Percentiles rank a stretch among this genome's conserved stretches.
phyloP scores from a whole-genome alignment of 92 coral and sea anemone genomes.

The Porites cylindrica region DNA sequence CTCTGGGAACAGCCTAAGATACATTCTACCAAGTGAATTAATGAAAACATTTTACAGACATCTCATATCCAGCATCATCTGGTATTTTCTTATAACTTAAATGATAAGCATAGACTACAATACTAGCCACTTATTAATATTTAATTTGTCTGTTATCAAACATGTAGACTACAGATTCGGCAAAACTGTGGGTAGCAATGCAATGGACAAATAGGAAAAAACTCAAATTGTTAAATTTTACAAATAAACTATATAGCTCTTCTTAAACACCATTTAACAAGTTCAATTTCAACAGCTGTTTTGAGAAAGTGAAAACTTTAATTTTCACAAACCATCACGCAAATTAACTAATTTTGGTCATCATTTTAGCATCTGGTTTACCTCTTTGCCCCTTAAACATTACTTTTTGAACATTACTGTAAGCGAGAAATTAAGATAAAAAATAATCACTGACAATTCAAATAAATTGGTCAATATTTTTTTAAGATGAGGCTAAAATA shows the following conservation, averaged over 20 bases:
- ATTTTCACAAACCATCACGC: neutral
- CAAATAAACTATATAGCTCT: neutral
- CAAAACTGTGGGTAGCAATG: neutral
- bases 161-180: neutral
- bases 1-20: too few species aligned
- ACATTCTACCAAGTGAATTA: too few species aligned
- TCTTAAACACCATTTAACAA: neutral
- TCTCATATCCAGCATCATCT: too few species aligned
- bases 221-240: neutral
- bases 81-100: neutral
- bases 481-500: neutral
- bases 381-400: neutral
- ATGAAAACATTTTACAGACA: too few species aligned
- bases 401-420: neutral
- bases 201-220: neutral
- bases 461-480: neutral
- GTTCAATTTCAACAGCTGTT: conserved; percentile 36
- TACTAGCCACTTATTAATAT: neutral
- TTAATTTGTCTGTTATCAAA: neutral
- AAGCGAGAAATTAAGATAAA: neutral
- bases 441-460: neutral
- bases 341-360: neutral
- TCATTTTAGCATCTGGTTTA: neutral
- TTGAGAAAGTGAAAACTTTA: neutral
- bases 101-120: neutral